Evolutionary conservation across 2,888 invertebrate genomes (phyloP), one percentile per base, ranked within the genome.

Genomic region (Lepidocyrtinus sp.): DNA sequence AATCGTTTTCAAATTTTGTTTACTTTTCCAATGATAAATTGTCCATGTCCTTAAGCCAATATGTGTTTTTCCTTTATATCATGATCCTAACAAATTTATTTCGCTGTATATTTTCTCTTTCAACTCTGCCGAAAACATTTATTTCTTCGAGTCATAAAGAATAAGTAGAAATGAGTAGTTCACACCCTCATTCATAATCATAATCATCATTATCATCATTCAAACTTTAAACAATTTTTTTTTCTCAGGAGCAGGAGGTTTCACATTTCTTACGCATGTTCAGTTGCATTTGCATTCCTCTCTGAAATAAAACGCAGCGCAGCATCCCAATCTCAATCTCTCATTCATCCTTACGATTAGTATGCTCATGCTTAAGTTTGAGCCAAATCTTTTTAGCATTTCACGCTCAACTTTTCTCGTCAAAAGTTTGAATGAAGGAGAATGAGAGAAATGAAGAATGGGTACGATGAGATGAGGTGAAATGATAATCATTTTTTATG

Each of bases 401-500:
- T 50, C 50, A 50, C 50, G 50, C 50, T 7, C 17, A 17, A 50
- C 17, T 50, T 50, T 50, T 50, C 17, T 50, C 50, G 12, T 50
- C 5, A 50, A 12, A 50, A n/a, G n/a, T 50, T 50, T 50, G 50
- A 50, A 17, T 50, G 17, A 50, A 50, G 12, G 17, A n/a, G 50
- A 50, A 50, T 50, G 50, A 50, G 50, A n/a, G 50, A 50, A 17
- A 50, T 50, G 50, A 50, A 50, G 50, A 50, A 50, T 50, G 50
- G 50, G 17, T 50, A 50, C 17, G 50, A 50, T 50, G 50, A 50
- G 50, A 50, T 50, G 50, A 50, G 50, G 50, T 50, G 15, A 50
- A 50, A 50, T 50, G 50, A 50, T 50, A 50, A 50, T 50, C 50
- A 50, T 2, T 50, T 50, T 50, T 50, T 36, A 36, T 36, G 36